Evolutionary conservation across 2,113 vertebrate species (phyloP).

Genomic region (Leptobrachium leishanense): DNA sequence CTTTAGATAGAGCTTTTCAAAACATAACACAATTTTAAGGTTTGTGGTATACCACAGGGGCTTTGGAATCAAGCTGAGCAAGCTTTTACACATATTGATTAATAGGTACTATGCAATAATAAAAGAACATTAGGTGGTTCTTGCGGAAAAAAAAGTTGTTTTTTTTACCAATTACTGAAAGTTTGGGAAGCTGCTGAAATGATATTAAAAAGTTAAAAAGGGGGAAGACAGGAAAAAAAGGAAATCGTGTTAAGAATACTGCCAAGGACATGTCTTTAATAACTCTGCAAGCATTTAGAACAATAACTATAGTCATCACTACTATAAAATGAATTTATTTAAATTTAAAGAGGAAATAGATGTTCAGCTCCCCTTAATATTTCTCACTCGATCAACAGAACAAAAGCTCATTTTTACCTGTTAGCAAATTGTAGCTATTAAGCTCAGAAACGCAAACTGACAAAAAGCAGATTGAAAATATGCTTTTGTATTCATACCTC

Average conservation of each 20-base stretch:
- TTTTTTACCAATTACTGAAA: not conserved
- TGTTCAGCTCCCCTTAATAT: not conserved
- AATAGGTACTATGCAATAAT: not conserved
- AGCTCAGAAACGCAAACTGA: not conserved
- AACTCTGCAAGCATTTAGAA: not conserved
- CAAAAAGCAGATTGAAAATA: not conserved
- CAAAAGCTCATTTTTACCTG: not conserved
- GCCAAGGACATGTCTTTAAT: not conserved
- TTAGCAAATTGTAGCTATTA: not conserved
- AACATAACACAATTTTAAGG: too few relatives aligned
- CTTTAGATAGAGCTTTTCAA: too few relatives aligned
- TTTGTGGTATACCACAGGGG: not conserved
- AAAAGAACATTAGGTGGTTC: not conserved
- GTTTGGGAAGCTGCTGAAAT: not conserved
- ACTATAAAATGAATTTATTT: not conserved
- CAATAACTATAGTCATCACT: not conserved
- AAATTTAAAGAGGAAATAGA: not conserved
- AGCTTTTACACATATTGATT: slow-evolving; percentile 1
- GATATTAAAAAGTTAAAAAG: not conserved
- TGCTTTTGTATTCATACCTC: not conserved
- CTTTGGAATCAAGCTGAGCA: not conserved
- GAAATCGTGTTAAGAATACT: not conserved
- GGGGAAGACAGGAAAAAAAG: not conserved
- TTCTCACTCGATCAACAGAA: not conserved
- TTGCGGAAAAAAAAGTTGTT: not conserved